These are phyloP conservation scores for Coracias cyanogaster DNA, from an alignment of 2,797 vertebrate genomes.

Conservation along the genomic window DNA sequence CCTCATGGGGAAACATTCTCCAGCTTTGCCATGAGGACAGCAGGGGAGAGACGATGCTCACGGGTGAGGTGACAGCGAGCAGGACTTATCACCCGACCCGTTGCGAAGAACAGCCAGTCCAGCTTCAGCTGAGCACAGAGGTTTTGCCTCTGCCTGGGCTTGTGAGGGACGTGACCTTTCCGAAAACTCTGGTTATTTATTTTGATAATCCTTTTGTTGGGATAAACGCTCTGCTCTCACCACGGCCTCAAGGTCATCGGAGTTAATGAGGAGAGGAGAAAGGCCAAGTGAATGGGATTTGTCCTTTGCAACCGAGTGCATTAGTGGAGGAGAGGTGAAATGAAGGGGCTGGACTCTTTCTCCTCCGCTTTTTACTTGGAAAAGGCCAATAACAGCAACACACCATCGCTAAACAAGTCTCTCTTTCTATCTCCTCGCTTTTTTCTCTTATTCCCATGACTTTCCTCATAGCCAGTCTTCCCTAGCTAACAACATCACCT, in stretches of 20 bases:
- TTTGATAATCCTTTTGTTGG: slow-evolving; percentile 70
- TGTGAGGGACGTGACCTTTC: slow-evolving; percentile 48
- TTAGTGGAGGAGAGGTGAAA: slow-evolving; percentile 47
- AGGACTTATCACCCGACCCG: not conserved
- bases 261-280: slow-evolving; percentile 69
- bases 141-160: slow-evolving; percentile 10
- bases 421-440: not conserved
- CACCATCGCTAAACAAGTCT: not conserved
- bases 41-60: not conserved
- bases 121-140: slow-evolving; percentile 27
- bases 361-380: not conserved
- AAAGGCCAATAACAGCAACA: not conserved
- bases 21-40: not conserved
- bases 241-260: slow-evolving; percentile 29
- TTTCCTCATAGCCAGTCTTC: not conserved
- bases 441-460: not conserved
- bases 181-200: slow-evolving; percentile 67
- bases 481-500: not conserved
- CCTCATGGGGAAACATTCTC: not conserved
- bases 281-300: slow-evolving; percentile 58
- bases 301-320: slow-evolving; percentile 28
- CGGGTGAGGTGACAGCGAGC: not conserved
- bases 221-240: slow-evolving; percentile 56
- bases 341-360: not conserved
- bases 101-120: not conserved